These are phyloP conservation scores for Dasysyrphus tricinctus DNA, from an alignment of 2,888 invertebrate genomes.

Conservation along the genomic window DNA sequence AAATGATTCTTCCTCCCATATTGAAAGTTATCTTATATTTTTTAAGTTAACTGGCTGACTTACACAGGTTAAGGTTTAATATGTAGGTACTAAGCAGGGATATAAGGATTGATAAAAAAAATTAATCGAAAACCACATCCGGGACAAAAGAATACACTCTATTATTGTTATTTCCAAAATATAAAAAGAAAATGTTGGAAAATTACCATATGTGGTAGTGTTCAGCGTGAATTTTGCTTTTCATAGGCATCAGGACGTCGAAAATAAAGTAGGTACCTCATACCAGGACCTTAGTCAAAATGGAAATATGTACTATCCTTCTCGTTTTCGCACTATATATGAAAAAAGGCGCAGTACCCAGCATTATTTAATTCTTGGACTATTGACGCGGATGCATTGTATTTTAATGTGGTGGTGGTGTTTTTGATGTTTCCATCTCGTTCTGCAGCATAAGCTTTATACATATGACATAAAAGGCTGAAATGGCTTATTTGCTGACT, in stretches of 20 bases:
- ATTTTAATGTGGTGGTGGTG: conserved; percentile 23
- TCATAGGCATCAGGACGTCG: not conserved
- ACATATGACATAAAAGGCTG: not conserved
- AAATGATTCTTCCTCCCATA: too few relatives aligned
- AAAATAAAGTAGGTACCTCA: not conserved
- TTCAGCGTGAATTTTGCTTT: too few relatives aligned
- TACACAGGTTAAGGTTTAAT: too few relatives aligned
- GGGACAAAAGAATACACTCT: too few relatives aligned
- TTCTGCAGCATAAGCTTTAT: not conserved
- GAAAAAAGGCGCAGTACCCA: conserved; percentile 12
- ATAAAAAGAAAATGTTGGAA: not conserved
- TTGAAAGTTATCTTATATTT: too few relatives aligned
- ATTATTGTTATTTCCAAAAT: too few relatives aligned
- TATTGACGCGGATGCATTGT: conserved; percentile 37
- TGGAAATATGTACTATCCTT: not conserved
- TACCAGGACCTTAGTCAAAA: not conserved
- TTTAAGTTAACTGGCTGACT: too few relatives aligned
- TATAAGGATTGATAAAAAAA: too few relatives aligned
- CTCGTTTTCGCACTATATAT: conserved; percentile 2
- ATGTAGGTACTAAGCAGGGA: too few relatives aligned
- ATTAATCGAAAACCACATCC: too few relatives aligned
- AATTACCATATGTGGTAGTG: not conserved
- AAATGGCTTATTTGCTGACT: conserved; percentile 38
- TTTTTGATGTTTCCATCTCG: conserved; percentile 1
- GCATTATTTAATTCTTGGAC: conserved; percentile 53